These are phyloP conservation scores for Diabrotica balteata DNA, from an alignment of 2,888 invertebrate species.

Conservation along the genomic window DNA sequence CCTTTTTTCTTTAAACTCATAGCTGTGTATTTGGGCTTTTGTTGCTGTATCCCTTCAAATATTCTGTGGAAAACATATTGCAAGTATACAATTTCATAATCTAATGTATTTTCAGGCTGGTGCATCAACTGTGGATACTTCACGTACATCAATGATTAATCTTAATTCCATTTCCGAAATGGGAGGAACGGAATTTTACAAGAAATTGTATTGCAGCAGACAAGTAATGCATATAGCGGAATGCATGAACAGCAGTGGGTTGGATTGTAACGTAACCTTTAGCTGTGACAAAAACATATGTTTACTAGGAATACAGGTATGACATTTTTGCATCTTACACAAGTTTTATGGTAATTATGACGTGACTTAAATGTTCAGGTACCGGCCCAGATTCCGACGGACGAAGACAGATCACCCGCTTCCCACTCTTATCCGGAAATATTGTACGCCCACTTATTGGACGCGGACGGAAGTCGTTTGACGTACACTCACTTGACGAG, in stretches of 20 bases:
- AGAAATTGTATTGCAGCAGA: conserved; percentile 74
- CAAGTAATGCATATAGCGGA: conserved; percentile 73
- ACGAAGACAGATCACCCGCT: conserved; percentile 58
- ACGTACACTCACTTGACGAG: conserved; percentile 85
- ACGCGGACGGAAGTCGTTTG: conserved; percentile 79
- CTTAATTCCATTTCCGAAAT: conserved; percentile 47
- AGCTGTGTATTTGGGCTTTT: no score
- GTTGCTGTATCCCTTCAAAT: no score
- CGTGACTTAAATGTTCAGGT: conserved; percentile 62
- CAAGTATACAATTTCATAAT: no score
- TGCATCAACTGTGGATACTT: conserved; percentile 53
- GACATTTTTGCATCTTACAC: no score
- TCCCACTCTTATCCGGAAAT: conserved; percentile 72
- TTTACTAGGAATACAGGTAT: conserved; percentile 73
- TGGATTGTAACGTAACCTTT: conserved; percentile 82
- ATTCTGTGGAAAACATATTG: no score
- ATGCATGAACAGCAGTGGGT: conserved; percentile 76
- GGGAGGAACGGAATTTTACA: conserved; percentile 46
- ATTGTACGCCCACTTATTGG: conserved; percentile 81
- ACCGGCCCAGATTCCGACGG: conserved; percentile 73
- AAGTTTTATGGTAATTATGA: no score
- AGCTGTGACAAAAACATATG: conserved; percentile 83
- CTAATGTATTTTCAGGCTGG: conserved; percentile 42
- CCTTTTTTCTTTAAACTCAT: no score
- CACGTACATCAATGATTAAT: conserved; percentile 54